Percentiles rank a stretch among this genome's conserved stretches.
Evolutionary conservation across 2,113 vertebrate genomes (phyloP).

Genomic region (Charadrius vociferus): DNA sequence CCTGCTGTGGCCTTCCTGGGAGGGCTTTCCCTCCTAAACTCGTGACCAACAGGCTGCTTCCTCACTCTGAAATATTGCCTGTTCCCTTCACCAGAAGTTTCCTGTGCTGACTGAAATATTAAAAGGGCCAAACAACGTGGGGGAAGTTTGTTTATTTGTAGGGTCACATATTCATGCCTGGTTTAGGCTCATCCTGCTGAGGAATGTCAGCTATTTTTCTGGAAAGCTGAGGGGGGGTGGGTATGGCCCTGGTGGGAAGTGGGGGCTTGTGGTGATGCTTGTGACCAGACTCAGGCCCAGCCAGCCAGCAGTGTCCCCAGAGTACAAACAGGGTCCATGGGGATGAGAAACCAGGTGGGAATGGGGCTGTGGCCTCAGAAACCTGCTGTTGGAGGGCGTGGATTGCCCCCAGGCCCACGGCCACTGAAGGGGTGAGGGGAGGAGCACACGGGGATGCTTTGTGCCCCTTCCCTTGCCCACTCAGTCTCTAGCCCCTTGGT

Average conservation of each 20-base stretch:
- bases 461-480: not conserved
- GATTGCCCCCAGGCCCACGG: not conserved
- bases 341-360: not conserved
- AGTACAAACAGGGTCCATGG: too few relatives aligned
- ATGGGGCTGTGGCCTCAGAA: not conserved
- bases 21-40: not conserved
- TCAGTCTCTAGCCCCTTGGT: not conserved
- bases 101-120: slow-evolving; percentile 59
- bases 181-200: not conserved
- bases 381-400: accelerated
- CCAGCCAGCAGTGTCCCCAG: accelerated
- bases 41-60: not conserved
- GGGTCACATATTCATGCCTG: not conserved
- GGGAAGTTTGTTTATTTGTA: slow-evolving; percentile 49
- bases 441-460: accelerated
- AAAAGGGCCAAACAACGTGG: not conserved
- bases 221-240: not conserved
- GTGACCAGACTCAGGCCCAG: not conserved
- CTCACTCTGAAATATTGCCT: slow-evolving; percentile 28
- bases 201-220: slow-evolving; percentile 57
- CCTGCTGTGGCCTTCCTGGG: not conserved
- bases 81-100: not conserved
- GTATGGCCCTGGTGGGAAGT: not conserved
- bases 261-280: not conserved
- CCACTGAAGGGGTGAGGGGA: accelerated